These are phyloP conservation scores for Marmota monax DNA, from an alignment of 2,113 vertebrate genomes.

Conservation along the genomic window DNA sequence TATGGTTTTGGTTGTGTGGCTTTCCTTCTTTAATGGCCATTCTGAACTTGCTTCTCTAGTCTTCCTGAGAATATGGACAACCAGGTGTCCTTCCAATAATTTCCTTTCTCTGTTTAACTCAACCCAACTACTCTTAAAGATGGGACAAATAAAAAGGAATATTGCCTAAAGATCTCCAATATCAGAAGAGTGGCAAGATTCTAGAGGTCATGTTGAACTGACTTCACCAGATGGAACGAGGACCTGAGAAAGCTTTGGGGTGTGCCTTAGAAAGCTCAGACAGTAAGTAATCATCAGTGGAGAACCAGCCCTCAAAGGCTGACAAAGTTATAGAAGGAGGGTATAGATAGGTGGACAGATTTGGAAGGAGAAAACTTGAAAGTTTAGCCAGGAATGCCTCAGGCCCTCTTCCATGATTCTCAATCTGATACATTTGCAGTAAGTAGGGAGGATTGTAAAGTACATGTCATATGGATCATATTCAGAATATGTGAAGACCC, in stretches of 20 bases:
- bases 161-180: background rate
- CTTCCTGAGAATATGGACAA: background rate
- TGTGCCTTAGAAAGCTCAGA: background rate
- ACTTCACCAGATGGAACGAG: background rate
- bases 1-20: background rate
- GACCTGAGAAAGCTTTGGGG: background rate
- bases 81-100: background rate
- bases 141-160: background rate
- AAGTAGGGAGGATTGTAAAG: background rate
- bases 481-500: background rate
- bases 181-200: background rate
- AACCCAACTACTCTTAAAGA: background rate
- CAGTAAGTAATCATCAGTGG: background rate
- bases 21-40: background rate
- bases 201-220: background rate
- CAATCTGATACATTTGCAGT: background rate
- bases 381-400: background rate
- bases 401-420: background rate
- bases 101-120: slow-evolving; percentile 6
- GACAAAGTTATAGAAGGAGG: background rate
- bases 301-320: background rate
- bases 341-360: background rate
- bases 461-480: background rate
- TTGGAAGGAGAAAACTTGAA: background rate
- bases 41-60: background rate